Base-by-base conservation (phyloP, 1,140 invertebrate species). In the Frieseomelitta varia region DNA sequence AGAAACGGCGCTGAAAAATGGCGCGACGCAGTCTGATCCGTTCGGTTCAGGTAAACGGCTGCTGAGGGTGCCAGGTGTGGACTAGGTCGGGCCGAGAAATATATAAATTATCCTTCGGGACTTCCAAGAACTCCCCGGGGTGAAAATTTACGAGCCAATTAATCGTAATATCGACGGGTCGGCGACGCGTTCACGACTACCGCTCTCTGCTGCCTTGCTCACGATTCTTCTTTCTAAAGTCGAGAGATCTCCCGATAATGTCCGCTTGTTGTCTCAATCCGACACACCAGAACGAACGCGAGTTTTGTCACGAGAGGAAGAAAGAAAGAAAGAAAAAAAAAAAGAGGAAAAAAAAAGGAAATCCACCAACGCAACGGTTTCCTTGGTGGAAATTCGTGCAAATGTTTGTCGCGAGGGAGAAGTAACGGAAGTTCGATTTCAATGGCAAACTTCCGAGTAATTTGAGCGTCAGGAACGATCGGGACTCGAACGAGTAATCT, bases 131-230 rank as follows among this genome's bases (percentile, higher is more conserved):
- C 87, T 79, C 87, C 90, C 91, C 81, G 83, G 80, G 55, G 77
- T 80, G 89, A 92, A 92, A 94, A 95, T 95, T 94, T 95, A 95
- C 91, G 92, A 92, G 88, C 90, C 88, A 94, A 95, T 95, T 94
- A 94, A 94, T 95, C 90, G 94, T 92, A 91, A 91, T 91, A 93
- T 94, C 90, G 93, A 92, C 92, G 90, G 88, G 86, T 81, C 65
- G 85, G 81, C 58, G 61, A 88, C 84, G 81, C 84, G 80, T 79
- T 84, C 73, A 51, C 72, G 56, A 69, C 30, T 68, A 47, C 55
- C 77, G 67, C 77, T 53, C 17, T n/a, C 0, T 55, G 1, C 61
- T 27, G 56, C 1, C 27, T n/a, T 4, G 27, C 24, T 47, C 21
- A 0, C 17, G 17, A 47, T 79, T 21, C 27, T 56, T 30, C 21